These are phyloP conservation scores for Diorhabda elongata DNA, from an alignment of 1,140 invertebrate species.

Conservation along the genomic window DNA sequence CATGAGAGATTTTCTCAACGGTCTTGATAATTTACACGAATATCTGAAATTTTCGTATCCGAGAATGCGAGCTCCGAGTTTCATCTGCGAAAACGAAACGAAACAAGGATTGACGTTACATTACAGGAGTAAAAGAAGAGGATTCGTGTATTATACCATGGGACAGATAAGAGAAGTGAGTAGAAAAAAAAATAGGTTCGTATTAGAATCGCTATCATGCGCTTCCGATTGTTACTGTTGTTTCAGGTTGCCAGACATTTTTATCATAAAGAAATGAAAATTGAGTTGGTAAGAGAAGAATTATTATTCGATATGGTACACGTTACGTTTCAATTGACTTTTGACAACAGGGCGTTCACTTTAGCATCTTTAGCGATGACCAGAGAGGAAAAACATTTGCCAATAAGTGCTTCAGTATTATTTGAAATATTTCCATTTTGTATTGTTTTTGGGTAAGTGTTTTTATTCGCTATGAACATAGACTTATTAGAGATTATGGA, in stretches of 20 bases:
- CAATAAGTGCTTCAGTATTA: slow-evolving; percentile 81
- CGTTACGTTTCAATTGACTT: slow-evolving; percentile 88
- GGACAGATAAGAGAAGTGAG: slow-evolving; percentile 85
- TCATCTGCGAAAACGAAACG: slow-evolving; percentile 94
- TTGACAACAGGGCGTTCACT: slow-evolving; percentile 88
- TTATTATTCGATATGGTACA: slow-evolving; percentile 85
- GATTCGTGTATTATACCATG: slow-evolving; percentile 95
- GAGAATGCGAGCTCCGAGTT: slow-evolving; percentile 86
- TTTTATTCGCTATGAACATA: not conserved
- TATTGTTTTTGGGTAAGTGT: slow-evolving; percentile 81
- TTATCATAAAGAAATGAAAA: slow-evolving; percentile 89
- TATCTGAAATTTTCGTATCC: slow-evolving; percentile 97
- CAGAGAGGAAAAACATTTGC: slow-evolving; percentile 78
- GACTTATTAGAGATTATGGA: too few species aligned
- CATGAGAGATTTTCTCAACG: slow-evolving; percentile 93
- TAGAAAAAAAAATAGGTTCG: slow-evolving; percentile 1
- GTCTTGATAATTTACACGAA: slow-evolving; percentile 94
- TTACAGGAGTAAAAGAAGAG: slow-evolving; percentile 86
- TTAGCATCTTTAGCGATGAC: slow-evolving; percentile 76
- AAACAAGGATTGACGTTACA: slow-evolving; percentile 86
- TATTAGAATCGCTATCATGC: not conserved
- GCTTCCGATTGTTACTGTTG: too few species aligned
- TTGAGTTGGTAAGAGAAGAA: slow-evolving; percentile 83
- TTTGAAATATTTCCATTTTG: slow-evolving; percentile 98
- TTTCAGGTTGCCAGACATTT: slow-evolving; percentile 79